These are phyloP conservation scores for Podocnemis expansa DNA, from an alignment of 2,113 vertebrate species.

Conservation along the genomic window DNA sequence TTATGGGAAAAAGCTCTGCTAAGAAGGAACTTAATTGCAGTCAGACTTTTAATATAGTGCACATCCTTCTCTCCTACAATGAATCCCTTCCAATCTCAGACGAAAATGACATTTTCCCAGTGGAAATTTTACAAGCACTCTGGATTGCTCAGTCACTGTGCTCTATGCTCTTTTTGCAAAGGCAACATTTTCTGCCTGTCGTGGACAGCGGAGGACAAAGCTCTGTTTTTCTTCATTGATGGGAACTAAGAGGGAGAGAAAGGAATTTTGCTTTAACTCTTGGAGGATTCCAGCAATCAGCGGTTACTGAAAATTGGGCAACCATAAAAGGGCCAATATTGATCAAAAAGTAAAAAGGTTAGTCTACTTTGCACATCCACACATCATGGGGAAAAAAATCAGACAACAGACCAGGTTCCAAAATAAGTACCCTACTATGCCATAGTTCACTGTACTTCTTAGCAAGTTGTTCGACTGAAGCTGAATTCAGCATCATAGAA, in stretches of 20 bases:
- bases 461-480: constrained; percentile 7
- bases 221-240: neutral
- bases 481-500: neutral
- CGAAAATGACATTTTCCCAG: neutral
- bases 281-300: neutral
- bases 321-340: neutral
- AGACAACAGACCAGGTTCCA: neutral
- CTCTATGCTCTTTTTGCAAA: neutral
- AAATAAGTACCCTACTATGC: neutral
- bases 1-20: neutral
- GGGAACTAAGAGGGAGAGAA: constrained; percentile 27
- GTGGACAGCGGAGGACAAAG: neutral
- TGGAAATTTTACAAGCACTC: constrained; percentile 12
- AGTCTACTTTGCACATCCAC: constrained; percentile 1
- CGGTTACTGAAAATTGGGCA: neutral
- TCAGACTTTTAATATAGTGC: neutral
- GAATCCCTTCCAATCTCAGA: constrained; percentile 10
- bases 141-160: neutral
- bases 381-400: neutral
- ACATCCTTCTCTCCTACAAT: neutral
- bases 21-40: neutral
- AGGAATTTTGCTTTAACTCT: constrained; percentile 44
- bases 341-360: neutral
- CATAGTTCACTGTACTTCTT: neutral
- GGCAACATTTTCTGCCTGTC: neutral